These are phyloP conservation scores for Acomys russatus DNA, from an alignment of 2,797 vertebrate species.

Conservation along the genomic window DNA sequence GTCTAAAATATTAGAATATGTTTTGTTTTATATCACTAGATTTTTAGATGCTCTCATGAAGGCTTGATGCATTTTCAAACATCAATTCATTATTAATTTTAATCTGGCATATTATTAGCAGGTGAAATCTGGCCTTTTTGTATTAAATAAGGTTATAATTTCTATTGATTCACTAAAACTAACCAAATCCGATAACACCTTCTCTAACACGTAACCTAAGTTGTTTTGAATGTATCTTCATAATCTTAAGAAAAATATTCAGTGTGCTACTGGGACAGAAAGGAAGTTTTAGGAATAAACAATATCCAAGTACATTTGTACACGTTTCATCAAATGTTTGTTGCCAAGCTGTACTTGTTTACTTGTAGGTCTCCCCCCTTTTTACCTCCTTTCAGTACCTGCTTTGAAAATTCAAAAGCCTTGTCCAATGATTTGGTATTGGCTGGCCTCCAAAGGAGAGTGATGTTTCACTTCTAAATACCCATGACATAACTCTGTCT, in stretches of 20 bases:
- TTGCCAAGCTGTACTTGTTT: conserved; percentile 40
- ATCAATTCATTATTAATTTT: background rate
- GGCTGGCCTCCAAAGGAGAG: conserved; percentile 73
- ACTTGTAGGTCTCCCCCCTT: background rate
- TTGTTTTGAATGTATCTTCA: background rate
- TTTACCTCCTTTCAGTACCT: background rate
- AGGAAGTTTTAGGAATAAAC: conserved; percentile 13
- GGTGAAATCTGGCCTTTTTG: background rate
- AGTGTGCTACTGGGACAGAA: background rate
- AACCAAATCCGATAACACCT: background rate
- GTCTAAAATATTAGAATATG: background rate
- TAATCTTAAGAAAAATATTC: background rate
- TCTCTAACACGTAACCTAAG: background rate
- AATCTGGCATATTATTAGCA: background rate
- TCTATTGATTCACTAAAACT: conserved; percentile 13
- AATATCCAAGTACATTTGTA: background rate
- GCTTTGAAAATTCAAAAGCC: conserved; percentile 46
- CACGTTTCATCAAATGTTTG: conserved; percentile 29
- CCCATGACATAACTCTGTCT: conserved; percentile 62
- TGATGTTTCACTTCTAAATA: conserved; percentile 71
- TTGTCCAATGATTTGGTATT: conserved; percentile 64
- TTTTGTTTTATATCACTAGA: background rate
- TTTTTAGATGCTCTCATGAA: background rate
- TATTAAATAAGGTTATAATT: background rate
- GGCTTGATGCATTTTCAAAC: conserved; percentile 3